These are phyloP conservation scores for Lepus oiostolus DNA, from an alignment of 2,797 vertebrate species.

Conservation along the genomic window DNA sequence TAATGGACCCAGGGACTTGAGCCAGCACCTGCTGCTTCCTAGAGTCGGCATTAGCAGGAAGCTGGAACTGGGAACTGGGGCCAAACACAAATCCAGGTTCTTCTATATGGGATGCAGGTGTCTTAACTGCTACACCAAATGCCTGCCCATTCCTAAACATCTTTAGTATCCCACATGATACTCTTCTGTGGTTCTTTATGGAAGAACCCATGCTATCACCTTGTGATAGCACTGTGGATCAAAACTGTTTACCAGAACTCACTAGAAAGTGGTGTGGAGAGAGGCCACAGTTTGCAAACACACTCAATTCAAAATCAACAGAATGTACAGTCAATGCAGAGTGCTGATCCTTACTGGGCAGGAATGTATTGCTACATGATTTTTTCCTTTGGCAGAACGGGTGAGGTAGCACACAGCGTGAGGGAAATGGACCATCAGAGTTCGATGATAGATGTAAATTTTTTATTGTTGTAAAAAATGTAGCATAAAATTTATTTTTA, in stretches of 20 bases:
- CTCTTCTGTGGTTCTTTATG: constrained; percentile 32
- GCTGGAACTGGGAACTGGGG: too few species aligned
- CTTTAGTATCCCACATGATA: neutral
- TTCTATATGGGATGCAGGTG: too few species aligned
- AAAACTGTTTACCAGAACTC: constrained; percentile 8
- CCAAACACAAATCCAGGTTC: too few species aligned
- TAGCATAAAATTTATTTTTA: neutral
- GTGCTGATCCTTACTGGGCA: neutral
- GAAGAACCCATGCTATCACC: neutral
- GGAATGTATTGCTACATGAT: neutral
- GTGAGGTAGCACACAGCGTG: neutral
- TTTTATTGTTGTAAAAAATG: constrained; percentile 36
- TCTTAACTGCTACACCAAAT: too few species aligned
- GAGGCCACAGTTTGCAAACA: neutral
- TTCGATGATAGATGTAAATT: neutral
- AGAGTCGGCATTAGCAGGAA: too few species aligned
- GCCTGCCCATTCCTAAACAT: neutral
- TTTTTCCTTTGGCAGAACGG: neutral
- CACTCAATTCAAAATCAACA: neutral
- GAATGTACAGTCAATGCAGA: neutral
- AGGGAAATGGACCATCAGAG: neutral
- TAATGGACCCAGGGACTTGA: too few species aligned
- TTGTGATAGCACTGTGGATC: neutral
- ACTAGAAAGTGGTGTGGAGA: neutral
- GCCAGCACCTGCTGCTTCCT: too few species aligned